Evolutionary conservation across 2,797 vertebrate species (phyloP).

Genomic region (Mormyrops boulengeri): DNA sequence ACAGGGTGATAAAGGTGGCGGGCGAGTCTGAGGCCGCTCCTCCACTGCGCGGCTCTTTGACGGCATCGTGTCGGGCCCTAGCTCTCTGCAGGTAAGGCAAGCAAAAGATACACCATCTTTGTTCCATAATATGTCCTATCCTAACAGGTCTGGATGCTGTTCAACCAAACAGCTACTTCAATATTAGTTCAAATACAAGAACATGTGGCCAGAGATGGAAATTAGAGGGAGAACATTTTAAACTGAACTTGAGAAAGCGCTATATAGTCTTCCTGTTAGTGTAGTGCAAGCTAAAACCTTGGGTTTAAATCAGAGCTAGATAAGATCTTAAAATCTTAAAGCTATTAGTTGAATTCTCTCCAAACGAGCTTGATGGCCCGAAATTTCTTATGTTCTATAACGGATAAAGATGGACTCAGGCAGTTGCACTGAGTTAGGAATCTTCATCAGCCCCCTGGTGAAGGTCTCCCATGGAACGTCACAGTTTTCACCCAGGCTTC

Average conservation of each 20-base stretch:
- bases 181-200: neutral
- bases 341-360: neutral
- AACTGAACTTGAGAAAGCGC: neutral
- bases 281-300: neutral
- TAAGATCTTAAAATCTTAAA: neutral
- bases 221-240: neutral
- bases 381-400: neutral
- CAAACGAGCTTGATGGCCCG: neutral
- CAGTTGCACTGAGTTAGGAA: constrained; percentile 39
- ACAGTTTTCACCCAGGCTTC: constrained; percentile 82
- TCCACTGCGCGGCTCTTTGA: neutral
- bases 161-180: neutral
- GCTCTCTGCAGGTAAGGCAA: neutral
- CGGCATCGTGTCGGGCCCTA: no score
- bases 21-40: neutral
- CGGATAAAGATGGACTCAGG: constrained; percentile 10
- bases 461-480: constrained; percentile 76
- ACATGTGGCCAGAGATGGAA: neutral
- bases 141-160: neutral
- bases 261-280: neutral
- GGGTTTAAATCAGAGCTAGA: neutral
- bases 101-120: neutral
- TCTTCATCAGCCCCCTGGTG: constrained; percentile 78
- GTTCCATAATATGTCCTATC: neutral
- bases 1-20: neutral